A percentile compares a stretch with the other conserved stretches of the same genome.
phyloP scores from a whole-genome alignment of 2,113 vertebrate genomes.

The Pycnonotus jocosus region DNA sequence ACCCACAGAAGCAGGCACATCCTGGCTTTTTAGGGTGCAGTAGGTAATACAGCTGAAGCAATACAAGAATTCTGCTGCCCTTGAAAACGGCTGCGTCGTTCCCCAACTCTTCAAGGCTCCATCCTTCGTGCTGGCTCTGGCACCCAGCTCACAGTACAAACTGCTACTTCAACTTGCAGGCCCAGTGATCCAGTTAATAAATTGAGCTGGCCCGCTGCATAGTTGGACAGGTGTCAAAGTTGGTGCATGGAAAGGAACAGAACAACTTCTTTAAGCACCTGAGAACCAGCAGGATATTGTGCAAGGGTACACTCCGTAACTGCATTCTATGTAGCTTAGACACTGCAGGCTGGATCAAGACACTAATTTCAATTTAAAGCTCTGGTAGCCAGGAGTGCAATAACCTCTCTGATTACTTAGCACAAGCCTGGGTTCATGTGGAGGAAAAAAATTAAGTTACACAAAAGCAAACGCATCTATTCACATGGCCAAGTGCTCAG shows the following conservation, averaged over 20 bases:
- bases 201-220: background rate
- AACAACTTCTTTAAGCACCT: background rate
- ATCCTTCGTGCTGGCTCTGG: background rate
- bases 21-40: background rate
- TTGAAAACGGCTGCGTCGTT: accelerated
- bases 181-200: background rate
- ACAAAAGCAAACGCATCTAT: background rate
- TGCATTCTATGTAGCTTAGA: background rate
- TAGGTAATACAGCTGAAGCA: background rate
- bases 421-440: background rate
- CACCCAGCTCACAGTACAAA: background rate
- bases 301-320: background rate
- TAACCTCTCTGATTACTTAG: background rate
- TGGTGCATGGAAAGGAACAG: background rate
- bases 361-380: background rate
- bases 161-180: background rate
- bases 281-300: background rate
- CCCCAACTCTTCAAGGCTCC: background rate
- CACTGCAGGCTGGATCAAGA: background rate
- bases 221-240: background rate
- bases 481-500: background rate
- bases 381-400: background rate
- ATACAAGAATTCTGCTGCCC: background rate
- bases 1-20: background rate
- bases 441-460: background rate